A percentile compares a stretch with the other conserved stretches of the same genome.
Conservation (phyloP, 2,888 invertebrate genomes). For the Autographa gamma region DNA sequence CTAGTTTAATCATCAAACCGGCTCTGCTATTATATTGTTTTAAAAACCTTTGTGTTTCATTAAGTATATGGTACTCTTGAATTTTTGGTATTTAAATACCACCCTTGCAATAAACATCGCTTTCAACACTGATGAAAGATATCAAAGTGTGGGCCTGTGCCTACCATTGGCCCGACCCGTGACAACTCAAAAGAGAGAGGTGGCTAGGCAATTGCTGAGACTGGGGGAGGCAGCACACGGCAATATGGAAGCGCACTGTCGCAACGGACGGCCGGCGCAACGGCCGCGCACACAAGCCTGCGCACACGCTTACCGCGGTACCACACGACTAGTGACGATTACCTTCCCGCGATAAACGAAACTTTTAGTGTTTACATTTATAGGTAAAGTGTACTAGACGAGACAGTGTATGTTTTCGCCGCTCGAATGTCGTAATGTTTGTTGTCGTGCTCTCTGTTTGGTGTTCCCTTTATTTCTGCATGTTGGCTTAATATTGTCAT, state of each 20-base stretch:
- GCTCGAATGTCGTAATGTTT: constrained; percentile 64
- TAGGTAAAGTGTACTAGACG: constrained; percentile 65
- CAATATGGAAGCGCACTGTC: constrained; percentile 83
- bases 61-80: not conserved
- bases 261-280: constrained; percentile 81
- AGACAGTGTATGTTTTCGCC: constrained; percentile 58
- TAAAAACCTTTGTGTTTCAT: not conserved
- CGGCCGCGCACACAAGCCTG: constrained; percentile 80
- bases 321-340: constrained; percentile 57
- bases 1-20: not conserved
- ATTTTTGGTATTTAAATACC: constrained; percentile 28
- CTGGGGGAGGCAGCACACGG: constrained; percentile 79
- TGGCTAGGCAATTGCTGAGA: constrained; percentile 79
- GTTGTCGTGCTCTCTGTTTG: constrained; percentile 54
- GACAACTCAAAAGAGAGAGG: constrained; percentile 87
- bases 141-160: constrained; percentile 54
- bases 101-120: constrained; percentile 50
- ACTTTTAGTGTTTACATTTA: constrained; percentile 64
- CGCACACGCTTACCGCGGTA: constrained; percentile 73
- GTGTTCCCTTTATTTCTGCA: constrained; percentile 43
- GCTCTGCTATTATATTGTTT: not conserved
- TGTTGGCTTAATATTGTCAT: constrained; percentile 35
- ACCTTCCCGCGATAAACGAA: constrained; percentile 59
- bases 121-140: constrained; percentile 58
- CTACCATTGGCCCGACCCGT: constrained; percentile 71